phyloP scores from a whole-genome alignment of 2,888 invertebrate genomes.

The Idaea aversata region DNA sequence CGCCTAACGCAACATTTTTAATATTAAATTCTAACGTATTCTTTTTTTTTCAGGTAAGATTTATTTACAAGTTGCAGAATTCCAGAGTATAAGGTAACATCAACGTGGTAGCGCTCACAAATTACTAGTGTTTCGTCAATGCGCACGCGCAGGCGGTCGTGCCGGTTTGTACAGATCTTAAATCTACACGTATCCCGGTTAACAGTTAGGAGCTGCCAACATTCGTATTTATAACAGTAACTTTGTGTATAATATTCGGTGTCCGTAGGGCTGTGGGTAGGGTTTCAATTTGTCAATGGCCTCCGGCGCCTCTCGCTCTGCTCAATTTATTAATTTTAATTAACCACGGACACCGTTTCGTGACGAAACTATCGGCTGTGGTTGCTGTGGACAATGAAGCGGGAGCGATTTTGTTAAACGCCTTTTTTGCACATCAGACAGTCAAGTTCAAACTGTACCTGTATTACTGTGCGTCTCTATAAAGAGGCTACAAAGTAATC shows the following conservation, averaged over 20 bases:
- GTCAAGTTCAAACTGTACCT: no score
- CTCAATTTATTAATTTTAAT: constrained; percentile 47
- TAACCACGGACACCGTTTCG: constrained; percentile 33
- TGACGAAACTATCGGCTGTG: constrained; percentile 13
- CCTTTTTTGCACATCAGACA: no score
- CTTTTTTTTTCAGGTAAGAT: constrained; percentile 20
- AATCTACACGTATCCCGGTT: background rate
- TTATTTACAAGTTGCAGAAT: background rate
- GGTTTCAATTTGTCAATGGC: background rate
- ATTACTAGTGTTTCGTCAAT: background rate
- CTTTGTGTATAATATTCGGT: background rate
- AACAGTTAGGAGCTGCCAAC: background rate
- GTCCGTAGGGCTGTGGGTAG: background rate
- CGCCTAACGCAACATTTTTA: no score
- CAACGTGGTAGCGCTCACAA: background rate
- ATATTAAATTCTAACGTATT: background rate
- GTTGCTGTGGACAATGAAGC: constrained; percentile 5
- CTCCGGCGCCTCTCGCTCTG: constrained; percentile 8
- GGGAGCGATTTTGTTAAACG: constrained; percentile 8
- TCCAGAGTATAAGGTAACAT: background rate
- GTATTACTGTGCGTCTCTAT: no score
- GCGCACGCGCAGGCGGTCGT: background rate
- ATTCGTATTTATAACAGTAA: background rate
- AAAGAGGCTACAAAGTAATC: no score
- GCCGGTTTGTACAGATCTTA: background rate